These are phyloP conservation scores for Podabrus alpinus DNA, from an alignment of 2,888 invertebrate species.

Conservation along the genomic window DNA sequence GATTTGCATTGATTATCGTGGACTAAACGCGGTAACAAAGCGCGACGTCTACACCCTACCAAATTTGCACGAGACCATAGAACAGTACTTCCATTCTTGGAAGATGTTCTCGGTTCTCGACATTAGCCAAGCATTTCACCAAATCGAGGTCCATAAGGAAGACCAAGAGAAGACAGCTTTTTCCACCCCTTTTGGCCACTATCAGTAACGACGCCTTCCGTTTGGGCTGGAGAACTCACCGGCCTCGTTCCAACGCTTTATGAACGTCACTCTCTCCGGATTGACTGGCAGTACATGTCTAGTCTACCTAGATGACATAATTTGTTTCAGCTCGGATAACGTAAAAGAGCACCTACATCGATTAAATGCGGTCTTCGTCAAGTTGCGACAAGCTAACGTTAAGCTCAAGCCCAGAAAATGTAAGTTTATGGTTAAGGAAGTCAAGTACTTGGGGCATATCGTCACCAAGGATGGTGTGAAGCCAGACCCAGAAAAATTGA, in stretches of 20 bases:
- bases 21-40: slow-evolving; percentile 40
- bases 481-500: slow-evolving; percentile 43
- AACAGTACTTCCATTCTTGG: slow-evolving; percentile 22
- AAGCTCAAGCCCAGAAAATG: no score
- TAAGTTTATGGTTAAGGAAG: no score
- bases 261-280: slow-evolving; percentile 31
- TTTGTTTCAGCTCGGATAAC: slow-evolving; percentile 31
- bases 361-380: slow-evolving; percentile 33
- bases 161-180: slow-evolving; percentile 38
- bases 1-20: slow-evolving; percentile 41
- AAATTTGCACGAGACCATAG: slow-evolving; percentile 17
- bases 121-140: no score
- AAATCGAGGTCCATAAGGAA: slow-evolving; percentile 32
- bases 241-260: slow-evolving; percentile 28
- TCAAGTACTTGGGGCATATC: slow-evolving; percentile 38
- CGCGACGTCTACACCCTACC: slow-evolving; percentile 40
- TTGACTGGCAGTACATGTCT: slow-evolving; percentile 21
- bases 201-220: slow-evolving; percentile 25
- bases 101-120: no score
- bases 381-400: background rate
- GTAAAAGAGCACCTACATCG: slow-evolving; percentile 32
- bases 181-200: slow-evolving; percentile 31
- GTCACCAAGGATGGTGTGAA: slow-evolving; percentile 41
- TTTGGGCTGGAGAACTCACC: no score
- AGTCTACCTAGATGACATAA: slow-evolving; percentile 42